Evolutionary conservation across 2,113 vertebrate genomes (phyloP).

Genomic region (Callipepla californica): DNA sequence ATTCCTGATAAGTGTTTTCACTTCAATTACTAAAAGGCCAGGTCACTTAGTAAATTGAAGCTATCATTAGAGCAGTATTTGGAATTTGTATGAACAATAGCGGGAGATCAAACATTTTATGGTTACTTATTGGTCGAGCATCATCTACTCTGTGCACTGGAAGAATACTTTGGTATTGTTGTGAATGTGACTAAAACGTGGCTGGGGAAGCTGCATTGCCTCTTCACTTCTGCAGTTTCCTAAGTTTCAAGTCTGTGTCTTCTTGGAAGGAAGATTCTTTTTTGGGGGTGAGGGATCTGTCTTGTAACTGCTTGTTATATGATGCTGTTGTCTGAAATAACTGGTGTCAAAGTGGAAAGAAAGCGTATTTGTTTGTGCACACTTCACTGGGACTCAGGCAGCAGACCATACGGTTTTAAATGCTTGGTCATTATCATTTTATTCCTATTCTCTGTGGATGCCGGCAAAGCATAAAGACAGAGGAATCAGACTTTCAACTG

Average conservation of each 20-base stretch:
- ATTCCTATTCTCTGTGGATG: background rate
- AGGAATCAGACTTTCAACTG: background rate
- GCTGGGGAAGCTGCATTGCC: background rate
- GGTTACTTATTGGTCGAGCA: background rate
- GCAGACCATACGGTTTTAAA: background rate
- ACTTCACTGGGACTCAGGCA: background rate
- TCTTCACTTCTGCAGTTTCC: background rate
- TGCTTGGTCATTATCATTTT: background rate
- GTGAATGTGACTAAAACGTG: background rate
- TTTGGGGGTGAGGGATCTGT: accelerated
- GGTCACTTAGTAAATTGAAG: background rate
- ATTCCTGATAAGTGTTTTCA: background rate
- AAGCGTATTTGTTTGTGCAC: background rate
- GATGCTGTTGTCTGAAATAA: background rate
- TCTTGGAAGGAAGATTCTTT: background rate
- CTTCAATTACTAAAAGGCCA: background rate
- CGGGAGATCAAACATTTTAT: background rate
- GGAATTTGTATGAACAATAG: background rate
- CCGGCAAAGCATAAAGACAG: slow-evolving; percentile 1
- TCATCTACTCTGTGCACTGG: background rate
- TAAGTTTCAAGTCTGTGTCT: background rate
- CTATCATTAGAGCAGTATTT: background rate
- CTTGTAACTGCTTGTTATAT: background rate
- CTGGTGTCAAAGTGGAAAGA: background rate
- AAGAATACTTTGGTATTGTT: background rate